phyloP scores from a whole-genome alignment of 2,113 vertebrate species.

The Leuciscus idus region DNA sequence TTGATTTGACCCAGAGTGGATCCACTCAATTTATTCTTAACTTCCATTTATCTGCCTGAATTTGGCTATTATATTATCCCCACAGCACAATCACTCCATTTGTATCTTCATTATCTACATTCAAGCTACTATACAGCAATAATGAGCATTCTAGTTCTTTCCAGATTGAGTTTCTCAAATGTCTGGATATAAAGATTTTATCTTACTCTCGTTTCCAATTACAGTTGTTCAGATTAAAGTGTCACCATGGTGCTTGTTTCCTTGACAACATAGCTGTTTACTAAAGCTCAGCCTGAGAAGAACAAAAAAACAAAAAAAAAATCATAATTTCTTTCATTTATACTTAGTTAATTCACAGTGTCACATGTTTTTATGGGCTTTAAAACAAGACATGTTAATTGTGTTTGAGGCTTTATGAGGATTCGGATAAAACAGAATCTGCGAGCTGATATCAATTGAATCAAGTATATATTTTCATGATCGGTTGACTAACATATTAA shows the following conservation, averaged over 20 bases:
- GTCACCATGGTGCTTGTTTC: conserved; percentile 73
- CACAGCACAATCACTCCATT: conserved; percentile 12
- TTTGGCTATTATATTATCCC: conserved; percentile 34
- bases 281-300: conserved; percentile 68
- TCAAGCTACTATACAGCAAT: conserved; percentile 63
- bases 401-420: neutral
- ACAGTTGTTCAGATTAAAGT: conserved; percentile 75
- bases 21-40: conserved; percentile 44
- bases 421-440: neutral
- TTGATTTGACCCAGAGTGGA: conserved; percentile 30
- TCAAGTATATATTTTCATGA: neutral
- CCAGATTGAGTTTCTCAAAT: conserved; percentile 60
- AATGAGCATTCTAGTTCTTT: conserved; percentile 66
- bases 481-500: neutral
- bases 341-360: conserved; percentile 50
- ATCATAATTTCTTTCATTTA: conserved; percentile 58
- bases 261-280: conserved; percentile 75
- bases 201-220: conserved; percentile 72
- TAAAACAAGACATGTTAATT: conserved; percentile 43
- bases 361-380: conserved; percentile 41
- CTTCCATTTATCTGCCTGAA: conserved; percentile 27
- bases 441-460: neutral
- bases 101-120: conserved; percentile 66
- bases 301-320: conserved; percentile 63
- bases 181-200: conserved; percentile 71